Percentiles rank a stretch among this genome's conserved stretches.
Evolutionary conservation across 2,113 vertebrate species (phyloP).

Genomic region (Sceloporus undulatus): DNA sequence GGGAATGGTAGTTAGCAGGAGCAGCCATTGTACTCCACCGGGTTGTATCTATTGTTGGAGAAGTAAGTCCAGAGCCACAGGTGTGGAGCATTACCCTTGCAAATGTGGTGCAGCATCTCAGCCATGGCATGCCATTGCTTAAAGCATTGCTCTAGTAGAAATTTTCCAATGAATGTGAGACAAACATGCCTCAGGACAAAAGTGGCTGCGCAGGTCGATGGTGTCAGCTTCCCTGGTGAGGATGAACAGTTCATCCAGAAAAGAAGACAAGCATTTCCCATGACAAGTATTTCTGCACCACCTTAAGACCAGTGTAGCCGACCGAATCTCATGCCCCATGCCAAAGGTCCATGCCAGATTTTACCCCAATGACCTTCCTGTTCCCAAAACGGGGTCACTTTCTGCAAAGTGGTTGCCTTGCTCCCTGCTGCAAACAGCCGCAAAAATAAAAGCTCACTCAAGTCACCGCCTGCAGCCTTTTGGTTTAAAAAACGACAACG

Average conservation of each 20-base stretch:
- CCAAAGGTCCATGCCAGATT: no score
- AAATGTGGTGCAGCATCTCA: no score
- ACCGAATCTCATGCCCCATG: not conserved
- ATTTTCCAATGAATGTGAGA: not conserved
- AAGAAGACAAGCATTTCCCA: not conserved
- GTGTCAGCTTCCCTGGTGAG: not conserved
- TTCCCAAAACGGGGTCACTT: not conserved
- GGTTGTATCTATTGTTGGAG: no score
- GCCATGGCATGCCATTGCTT: not conserved
- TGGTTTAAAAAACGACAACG: slow-evolving; percentile 82
- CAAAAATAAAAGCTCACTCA: not conserved
- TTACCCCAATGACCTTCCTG: not conserved
- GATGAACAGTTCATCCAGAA: not conserved
- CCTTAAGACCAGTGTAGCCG: no score
- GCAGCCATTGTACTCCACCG: no score
- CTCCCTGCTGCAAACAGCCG: not conserved
- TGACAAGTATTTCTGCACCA: not conserved
- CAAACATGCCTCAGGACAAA: no score
- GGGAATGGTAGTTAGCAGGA: no score
- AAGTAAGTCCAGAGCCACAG: no score
- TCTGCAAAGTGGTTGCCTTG: not conserved
- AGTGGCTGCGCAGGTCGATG: not conserved
- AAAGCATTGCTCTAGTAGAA: not conserved
- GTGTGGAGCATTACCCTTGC: no score
- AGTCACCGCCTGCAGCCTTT: slow-evolving; percentile 65